Evolutionary conservation across 1,140 invertebrate species (phyloP).

Genomic region (Trichogramma pretiosum): DNA sequence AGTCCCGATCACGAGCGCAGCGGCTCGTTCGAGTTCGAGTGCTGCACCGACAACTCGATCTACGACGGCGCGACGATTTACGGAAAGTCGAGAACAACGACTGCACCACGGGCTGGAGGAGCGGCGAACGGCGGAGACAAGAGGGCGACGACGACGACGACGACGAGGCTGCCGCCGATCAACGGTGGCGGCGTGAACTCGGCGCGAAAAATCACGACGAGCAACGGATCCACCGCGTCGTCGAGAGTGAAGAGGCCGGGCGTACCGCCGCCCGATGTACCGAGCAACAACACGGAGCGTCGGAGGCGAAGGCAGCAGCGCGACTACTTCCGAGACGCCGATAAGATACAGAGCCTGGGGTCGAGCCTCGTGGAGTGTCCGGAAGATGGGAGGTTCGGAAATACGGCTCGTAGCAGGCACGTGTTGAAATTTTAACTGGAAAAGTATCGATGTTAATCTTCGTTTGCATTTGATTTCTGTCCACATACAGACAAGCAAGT

Average conservation of each 20-base stretch:
- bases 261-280: background rate
- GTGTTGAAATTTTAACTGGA: no score
- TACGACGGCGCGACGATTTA: conserved; percentile 16
- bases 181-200: background rate
- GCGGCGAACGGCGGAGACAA: no score
- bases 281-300: background rate
- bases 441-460: no score
- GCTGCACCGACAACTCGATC: conserved; percentile 14
- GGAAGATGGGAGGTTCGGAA: no score
- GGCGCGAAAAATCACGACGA: background rate
- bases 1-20: background rate
- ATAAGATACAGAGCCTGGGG: conserved; percentile 36
- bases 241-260: background rate
- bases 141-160: no score
- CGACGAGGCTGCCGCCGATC: background rate
- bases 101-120: no score
- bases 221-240: background rate
- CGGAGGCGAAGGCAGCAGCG: no score
- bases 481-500: no score
- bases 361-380: no score
- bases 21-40: conserved; percentile 7
- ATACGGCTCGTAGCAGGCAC: no score
- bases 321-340: conserved; percentile 35
- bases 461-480: no score
- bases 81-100: no score